Evolutionary conservation across 2,797 vertebrate species (phyloP), one percentile per base, ranked within the genome.

Genomic region (Pipistrellus pipistrellus): DNA sequence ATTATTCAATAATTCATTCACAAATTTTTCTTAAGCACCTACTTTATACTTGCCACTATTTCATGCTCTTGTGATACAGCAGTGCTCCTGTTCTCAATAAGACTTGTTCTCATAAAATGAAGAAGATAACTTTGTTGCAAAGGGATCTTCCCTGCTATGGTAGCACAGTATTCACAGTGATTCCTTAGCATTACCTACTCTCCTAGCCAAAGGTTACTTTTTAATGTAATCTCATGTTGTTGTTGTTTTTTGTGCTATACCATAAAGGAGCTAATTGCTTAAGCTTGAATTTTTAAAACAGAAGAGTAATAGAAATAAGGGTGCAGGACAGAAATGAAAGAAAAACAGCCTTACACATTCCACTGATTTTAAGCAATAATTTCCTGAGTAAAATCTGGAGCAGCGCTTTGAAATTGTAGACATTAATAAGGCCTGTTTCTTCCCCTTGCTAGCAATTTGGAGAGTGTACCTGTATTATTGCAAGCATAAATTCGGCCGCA

Each of bases 371-470:
- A 95, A 91, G 78, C 69, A 88, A 59, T 95, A 78, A 95, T 94
- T 93, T 91, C 53, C 85, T 81, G 53, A 94, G 62, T 90, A 91
- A 97, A 95, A 94, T 90, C 75, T 89, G 46, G 75, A 94, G 71
- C 85, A 91, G 73, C 14, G 55, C 38, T 96, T 89, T 95, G 81
- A 96, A 96, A 95, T 71, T 88, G 81, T 94, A 94, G 73, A 64
- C 87, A 95, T 95, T 91, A 97, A 96, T 97, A 96, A 96, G 94
- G n/a, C 85, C 80, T 48, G 77, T 92, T 96, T 76, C 66, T 95
- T 95, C 66, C 59, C 59, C 78, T 95, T 95, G 91, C 87, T 93
- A 89, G 94, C 94, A 97, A 96, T 96, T 93, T 96, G 75, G 94
- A 96, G 48, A 89, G 66, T 91, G 75, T 85, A 95, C 90, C 88